phyloP scores from a whole-genome alignment of 2,797 vertebrate genomes.

The Phoebastria nigripes region DNA sequence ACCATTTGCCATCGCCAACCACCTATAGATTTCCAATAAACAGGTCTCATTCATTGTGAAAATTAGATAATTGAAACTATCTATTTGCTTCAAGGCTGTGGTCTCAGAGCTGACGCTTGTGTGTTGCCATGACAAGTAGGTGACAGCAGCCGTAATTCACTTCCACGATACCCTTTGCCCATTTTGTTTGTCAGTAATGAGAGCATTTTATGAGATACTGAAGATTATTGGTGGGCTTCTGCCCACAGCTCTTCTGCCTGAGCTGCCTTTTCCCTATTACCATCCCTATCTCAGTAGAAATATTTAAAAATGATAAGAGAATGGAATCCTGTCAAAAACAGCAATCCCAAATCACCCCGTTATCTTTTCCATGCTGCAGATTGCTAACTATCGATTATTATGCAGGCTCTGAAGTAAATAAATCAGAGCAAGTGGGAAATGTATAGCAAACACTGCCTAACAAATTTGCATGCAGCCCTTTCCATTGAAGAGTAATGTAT shows the following conservation, averaged over 20 bases:
- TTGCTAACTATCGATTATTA: neutral
- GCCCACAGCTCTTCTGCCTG: neutral
- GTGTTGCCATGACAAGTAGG: slow-evolving; percentile 46
- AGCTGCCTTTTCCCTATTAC: neutral
- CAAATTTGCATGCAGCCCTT: neutral
- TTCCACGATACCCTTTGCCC: neutral
- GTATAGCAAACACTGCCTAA: neutral
- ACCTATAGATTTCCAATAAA: slow-evolving; percentile 74
- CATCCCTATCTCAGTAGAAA: neutral
- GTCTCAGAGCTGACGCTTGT: slow-evolving; percentile 23
- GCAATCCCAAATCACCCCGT: neutral
- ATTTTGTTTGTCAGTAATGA: slow-evolving; percentile 16
- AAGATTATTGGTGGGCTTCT: neutral
- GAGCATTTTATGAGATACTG: neutral
- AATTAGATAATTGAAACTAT: slow-evolving; percentile 73
- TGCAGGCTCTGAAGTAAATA: neutral
- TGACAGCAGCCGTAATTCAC: slow-evolving; percentile 39
- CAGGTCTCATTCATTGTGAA: slow-evolving; percentile 68
- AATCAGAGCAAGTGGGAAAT: neutral
- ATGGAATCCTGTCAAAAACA: neutral
- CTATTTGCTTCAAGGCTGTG: slow-evolving; percentile 57
- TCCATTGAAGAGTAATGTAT: neutral
- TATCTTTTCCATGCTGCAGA: neutral
- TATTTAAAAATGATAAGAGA: neutral
- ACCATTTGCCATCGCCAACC: slow-evolving; percentile 56